phyloP scores from a whole-genome alignment of 1,140 invertebrate genomes.

The Pachypeltis micranthus region DNA sequence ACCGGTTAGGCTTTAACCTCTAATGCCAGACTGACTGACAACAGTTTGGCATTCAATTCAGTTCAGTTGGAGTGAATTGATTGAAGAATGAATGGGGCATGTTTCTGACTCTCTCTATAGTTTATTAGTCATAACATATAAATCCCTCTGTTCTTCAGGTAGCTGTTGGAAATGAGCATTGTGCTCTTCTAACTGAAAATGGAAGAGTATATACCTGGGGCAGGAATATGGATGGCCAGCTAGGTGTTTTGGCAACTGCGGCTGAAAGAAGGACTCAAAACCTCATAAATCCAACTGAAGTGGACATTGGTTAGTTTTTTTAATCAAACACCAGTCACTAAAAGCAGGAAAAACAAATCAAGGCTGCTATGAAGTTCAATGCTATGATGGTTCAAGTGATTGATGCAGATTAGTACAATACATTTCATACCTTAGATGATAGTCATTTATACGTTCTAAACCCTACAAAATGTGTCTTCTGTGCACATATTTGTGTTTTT shows the following conservation, averaged over 20 bases:
- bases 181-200: conserved; percentile 47
- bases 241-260: conserved; percentile 43
- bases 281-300: conserved; percentile 35
- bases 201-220: conserved; percentile 58
- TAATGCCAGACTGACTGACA: too few species aligned
- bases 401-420: not conserved
- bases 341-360: not conserved
- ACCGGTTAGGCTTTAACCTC: too few species aligned
- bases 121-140: too few species aligned
- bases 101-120: too few species aligned
- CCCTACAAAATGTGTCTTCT: too few species aligned
- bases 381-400: not conserved
- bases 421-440: too few species aligned
- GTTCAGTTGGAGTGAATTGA: too few species aligned
- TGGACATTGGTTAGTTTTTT: conserved; percentile 25
- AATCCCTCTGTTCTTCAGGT: conserved; percentile 37
- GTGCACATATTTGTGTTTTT: too few species aligned
- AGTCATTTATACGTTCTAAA: too few species aligned
- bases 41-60: too few species aligned
- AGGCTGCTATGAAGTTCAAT: not conserved
- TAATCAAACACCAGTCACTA: conserved; percentile 10
- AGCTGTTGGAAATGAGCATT: conserved; percentile 55
- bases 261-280: conserved; percentile 34
- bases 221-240: conserved; percentile 54
- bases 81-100: too few species aligned